Percentiles rank a stretch among this genome's conserved stretches.
phyloP scores from a whole-genome alignment of 1,140 invertebrate species.

The Dendroctonus ponderosae region DNA sequence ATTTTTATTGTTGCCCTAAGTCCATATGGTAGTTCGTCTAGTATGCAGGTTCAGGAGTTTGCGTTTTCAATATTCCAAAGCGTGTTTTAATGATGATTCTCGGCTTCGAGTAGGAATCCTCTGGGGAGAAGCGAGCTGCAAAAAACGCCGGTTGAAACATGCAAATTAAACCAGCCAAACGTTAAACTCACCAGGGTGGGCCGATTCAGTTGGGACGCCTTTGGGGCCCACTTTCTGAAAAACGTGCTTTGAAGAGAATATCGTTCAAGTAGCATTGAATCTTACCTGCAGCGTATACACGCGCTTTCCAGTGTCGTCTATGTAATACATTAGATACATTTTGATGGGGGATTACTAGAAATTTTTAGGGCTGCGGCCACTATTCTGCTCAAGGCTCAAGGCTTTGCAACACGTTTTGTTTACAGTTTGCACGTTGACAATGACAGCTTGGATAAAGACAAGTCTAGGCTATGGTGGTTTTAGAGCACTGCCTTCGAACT shows the following conservation, averaged over 20 bases:
- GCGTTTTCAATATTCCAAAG: conserved; percentile 85
- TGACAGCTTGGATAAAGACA: no score
- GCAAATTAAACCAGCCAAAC: neutral
- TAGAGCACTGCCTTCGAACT: no score
- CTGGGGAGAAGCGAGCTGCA: conserved; percentile 90
- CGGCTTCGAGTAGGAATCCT: conserved; percentile 91
- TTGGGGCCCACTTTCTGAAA: conserved; percentile 34
- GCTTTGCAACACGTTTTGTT: no score
- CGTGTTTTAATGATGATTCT: conserved; percentile 87
- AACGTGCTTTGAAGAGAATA: neutral
- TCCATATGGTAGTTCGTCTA: neutral
- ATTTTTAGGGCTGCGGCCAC: no score
- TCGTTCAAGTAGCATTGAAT: conserved; percentile 3
- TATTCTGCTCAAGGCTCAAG: no score
- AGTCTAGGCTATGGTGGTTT: no score
- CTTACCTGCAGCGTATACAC: conserved; percentile 71
- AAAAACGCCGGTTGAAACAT: conserved; percentile 34
- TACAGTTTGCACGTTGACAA: no score
- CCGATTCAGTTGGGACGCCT: conserved; percentile 28
- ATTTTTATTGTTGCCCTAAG: no score
- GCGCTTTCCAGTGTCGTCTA: conserved; percentile 67
- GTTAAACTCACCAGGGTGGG: conserved; percentile 27
- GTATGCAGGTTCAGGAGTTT: conserved; percentile 72
- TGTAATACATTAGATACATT: conserved; percentile 77
- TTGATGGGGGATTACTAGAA: conserved; percentile 36